Conservation (phyloP, 2,113 vertebrate genomes). For the Nyctibius bracteatus region DNA sequence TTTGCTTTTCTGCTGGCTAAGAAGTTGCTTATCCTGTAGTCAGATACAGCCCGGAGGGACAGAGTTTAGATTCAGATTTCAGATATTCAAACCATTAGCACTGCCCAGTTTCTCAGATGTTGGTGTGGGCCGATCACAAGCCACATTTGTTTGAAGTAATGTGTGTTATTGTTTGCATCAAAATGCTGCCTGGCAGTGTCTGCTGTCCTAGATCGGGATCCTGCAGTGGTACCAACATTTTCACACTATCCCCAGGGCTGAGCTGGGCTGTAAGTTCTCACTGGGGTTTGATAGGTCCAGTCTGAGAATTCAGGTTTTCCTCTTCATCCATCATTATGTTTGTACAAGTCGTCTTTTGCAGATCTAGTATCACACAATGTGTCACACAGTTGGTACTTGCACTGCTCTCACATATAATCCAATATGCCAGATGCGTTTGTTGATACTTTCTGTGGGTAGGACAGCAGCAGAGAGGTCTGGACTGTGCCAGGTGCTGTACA, state of each 20-base stretch:
- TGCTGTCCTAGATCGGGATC: not conserved
- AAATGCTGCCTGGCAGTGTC: not conserved
- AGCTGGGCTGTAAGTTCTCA: not conserved
- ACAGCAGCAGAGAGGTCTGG: not conserved
- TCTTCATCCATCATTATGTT: not conserved
- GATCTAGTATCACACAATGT: fast-evolving
- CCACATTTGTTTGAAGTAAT: fast-evolving
- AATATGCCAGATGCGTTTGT: not conserved
- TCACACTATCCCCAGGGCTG: not conserved
- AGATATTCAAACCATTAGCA: not conserved
- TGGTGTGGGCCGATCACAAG: not conserved
- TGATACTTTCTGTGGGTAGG: not conserved
- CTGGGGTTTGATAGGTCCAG: not conserved
- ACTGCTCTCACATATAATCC: not conserved
- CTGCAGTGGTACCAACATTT: not conserved
- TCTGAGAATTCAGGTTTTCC: not conserved
- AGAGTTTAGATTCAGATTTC: not conserved
- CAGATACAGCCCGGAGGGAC: not conserved
- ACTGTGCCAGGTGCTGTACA: not conserved
- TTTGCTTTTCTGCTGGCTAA: not conserved
- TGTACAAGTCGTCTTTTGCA: not conserved
- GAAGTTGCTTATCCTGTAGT: not conserved
- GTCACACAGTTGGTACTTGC: not conserved
- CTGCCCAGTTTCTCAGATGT: not conserved
- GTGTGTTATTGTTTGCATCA: not conserved